Evolutionary conservation across 2,888 invertebrate genomes (phyloP).

Genomic region (Halictus quadricinctus): DNA sequence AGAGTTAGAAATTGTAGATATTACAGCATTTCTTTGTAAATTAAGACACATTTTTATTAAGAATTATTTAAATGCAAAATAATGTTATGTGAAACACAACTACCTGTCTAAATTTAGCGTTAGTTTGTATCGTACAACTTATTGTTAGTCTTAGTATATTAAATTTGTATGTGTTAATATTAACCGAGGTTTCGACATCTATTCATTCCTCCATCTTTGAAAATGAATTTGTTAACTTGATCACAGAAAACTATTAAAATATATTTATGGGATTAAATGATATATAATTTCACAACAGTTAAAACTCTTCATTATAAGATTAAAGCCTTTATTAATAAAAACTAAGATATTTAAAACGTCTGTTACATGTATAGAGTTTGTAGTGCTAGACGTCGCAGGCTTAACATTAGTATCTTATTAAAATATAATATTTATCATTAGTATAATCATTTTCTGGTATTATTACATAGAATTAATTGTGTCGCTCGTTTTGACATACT

Average conservation of each 20-base stretch:
- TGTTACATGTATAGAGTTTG: slow-evolving; percentile 56
- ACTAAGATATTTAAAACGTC: slow-evolving; percentile 66
- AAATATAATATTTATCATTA: slow-evolving; percentile 55
- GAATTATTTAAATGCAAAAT: slow-evolving; percentile 61
- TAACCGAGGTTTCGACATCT: neutral
- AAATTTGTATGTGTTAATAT: neutral
- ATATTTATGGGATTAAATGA: neutral
- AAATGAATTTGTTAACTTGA: neutral
- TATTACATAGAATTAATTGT: slow-evolving; percentile 31
- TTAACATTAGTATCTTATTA: slow-evolving; percentile 60
- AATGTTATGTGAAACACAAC: neutral
- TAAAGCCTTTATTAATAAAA: slow-evolving; percentile 76
- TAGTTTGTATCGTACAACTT: too few species aligned
- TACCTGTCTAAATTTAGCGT: neutral
- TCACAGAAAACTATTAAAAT: neutral
- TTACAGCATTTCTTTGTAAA: slow-evolving; percentile 72
- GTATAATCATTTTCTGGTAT: slow-evolving; percentile 49
- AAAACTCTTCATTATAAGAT: slow-evolving; percentile 37
- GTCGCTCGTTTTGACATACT: slow-evolving; percentile 28
- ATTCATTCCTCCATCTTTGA: neutral
- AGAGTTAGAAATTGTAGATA: slow-evolving; percentile 62
- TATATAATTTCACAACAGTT: slow-evolving; percentile 18
- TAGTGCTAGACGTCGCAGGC: slow-evolving; percentile 45
- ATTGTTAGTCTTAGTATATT: neutral
- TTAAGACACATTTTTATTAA: slow-evolving; percentile 73